Conservation (phyloP, 2,797 vertebrate species). For the Spinibarbus caldwelli region DNA sequence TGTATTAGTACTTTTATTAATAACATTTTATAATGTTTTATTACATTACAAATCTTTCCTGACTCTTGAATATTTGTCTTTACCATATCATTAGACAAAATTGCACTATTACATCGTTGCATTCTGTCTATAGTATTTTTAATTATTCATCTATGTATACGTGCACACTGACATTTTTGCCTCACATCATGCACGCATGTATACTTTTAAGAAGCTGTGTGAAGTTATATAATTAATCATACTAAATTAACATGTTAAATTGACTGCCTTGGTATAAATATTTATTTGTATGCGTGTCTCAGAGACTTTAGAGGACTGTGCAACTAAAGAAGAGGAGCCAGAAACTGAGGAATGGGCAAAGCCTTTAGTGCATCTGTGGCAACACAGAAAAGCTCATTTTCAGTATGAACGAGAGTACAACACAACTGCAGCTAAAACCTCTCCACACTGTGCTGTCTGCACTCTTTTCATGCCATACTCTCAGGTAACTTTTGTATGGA, state of each 20-base stretch:
- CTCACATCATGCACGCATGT: not conserved
- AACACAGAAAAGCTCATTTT: constrained; percentile 84
- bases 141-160: not conserved
- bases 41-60: not conserved
- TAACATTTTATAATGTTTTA: not conserved
- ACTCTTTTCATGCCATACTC: constrained; percentile 93
- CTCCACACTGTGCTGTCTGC: constrained; percentile 92
- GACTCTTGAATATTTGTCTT: not conserved
- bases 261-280: not conserved
- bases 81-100: not conserved
- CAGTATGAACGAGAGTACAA: constrained; percentile 91
- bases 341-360: constrained; percentile 92
- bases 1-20: not conserved
- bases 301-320: constrained; percentile 83
- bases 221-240: not conserved
- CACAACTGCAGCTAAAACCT: constrained; percentile 78
- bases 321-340: constrained; percentile 78
- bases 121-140: not conserved
- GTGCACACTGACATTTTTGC: not conserved
- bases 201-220: not conserved
- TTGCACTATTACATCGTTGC: not conserved
- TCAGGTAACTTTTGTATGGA: constrained; percentile 79
- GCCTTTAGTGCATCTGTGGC: constrained; percentile 92
- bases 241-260: not conserved
- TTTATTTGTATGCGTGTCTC: constrained; percentile 55